These are phyloP conservation scores for Cantharis rufa DNA, from an alignment of 2,888 invertebrate species.

Conservation along the genomic window DNA sequence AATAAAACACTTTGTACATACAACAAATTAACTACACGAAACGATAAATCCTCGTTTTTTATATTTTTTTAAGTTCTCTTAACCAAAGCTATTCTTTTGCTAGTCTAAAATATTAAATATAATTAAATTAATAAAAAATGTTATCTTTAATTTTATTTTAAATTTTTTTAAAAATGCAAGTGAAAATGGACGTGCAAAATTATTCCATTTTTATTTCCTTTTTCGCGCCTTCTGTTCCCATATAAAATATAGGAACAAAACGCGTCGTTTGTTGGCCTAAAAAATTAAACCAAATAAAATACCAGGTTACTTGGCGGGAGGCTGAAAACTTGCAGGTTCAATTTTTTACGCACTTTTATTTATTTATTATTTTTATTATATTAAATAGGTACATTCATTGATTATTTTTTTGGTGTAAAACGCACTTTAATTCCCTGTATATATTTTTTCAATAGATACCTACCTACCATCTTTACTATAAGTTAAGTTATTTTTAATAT, in stretches of 20 bases:
- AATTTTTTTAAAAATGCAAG: background rate
- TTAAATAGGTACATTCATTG: slow-evolving; percentile 53
- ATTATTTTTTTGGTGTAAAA: slow-evolving; percentile 13
- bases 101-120: slow-evolving; percentile 43
- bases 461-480: slow-evolving; percentile 17
- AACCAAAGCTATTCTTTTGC: slow-evolving; percentile 53
- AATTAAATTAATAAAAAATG: background rate
- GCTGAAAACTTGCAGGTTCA: background rate
- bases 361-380: slow-evolving; percentile 35
- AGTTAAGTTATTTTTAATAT: slow-evolving; percentile 18
- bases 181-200: background rate
- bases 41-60: slow-evolving; percentile 5
- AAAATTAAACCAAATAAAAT: background rate
- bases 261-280: background rate
- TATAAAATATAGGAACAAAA: slow-evolving; percentile 27
- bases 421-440: background rate
- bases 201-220: background rate
- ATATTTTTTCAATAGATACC: slow-evolving; percentile 14
- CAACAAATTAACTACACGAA: slow-evolving; percentile 13
- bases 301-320: background rate
- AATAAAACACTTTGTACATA: slow-evolving; percentile 29
- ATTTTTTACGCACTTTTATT: slow-evolving; percentile 15
- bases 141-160: background rate
- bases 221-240: slow-evolving; percentile 24
- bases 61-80: slow-evolving; percentile 33